Conservation (phyloP, 2,113 vertebrate species). For the Nothoprocta pentlandii region DNA sequence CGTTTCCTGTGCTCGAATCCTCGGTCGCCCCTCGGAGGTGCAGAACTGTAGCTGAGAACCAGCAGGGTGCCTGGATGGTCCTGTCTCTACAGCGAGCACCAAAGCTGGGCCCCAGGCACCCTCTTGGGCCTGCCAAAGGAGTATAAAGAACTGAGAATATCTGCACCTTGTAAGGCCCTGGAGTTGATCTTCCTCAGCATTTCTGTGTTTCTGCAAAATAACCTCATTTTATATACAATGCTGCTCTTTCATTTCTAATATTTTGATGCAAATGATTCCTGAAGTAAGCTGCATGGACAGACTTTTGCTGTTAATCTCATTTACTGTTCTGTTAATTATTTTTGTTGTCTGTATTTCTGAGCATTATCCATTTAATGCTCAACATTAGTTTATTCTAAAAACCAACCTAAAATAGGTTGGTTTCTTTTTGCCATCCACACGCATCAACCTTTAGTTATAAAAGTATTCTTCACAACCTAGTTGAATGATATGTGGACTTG, state of each 20-base stretch:
- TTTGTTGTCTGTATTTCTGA: background rate
- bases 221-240: background rate
- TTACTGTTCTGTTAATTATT: background rate
- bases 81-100: background rate
- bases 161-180: background rate
- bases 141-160: background rate
- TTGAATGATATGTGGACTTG: background rate
- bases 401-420: background rate
- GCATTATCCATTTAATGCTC: background rate
- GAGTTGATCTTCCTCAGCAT: background rate
- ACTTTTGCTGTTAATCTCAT: background rate
- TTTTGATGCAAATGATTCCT: background rate
- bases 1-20: background rate
- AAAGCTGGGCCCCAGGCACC: background rate
- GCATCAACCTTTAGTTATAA: background rate
- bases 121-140: background rate
- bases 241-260: background rate
- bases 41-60: background rate
- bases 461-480: background rate
- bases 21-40: background rate
- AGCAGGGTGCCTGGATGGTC: background rate
- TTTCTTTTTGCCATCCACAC: background rate
- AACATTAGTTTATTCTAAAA: background rate
- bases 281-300: background rate
- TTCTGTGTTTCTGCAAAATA: background rate